Conservation (phyloP, 2,113 vertebrate genomes). For the Dromiciops gliroides region DNA sequence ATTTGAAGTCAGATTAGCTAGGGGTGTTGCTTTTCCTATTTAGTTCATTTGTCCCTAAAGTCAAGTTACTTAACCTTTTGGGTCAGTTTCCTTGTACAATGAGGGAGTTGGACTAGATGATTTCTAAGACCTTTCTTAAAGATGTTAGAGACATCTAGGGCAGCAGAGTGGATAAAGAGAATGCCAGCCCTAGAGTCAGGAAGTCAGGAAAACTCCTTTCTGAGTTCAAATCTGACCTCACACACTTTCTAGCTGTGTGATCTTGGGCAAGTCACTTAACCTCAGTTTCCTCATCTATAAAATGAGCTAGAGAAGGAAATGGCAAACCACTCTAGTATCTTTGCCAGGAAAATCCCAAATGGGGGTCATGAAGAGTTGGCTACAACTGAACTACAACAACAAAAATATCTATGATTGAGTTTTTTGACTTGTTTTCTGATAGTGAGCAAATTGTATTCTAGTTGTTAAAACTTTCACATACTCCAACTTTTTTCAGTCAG, state of each 20-base stretch:
- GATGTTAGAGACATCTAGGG: background rate
- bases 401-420: too few relatives aligned
- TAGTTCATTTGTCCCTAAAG: background rate
- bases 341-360: background rate
- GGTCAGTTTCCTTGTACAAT: background rate
- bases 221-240: background rate
- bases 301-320: background rate
- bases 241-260: background rate
- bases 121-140: background rate
- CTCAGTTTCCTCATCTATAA: background rate
- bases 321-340: background rate
- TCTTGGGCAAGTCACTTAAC: background rate
- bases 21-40: too few relatives aligned
- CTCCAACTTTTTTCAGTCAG: too few relatives aligned
- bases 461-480: too few relatives aligned
- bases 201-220: background rate
- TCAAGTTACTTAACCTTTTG: too few relatives aligned
- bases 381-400: too few relatives aligned
- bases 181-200: too few relatives aligned
- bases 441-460: too few relatives aligned
- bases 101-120: background rate
- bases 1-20: background rate
- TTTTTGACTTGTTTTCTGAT: too few relatives aligned
- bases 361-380: too few relatives aligned
- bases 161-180: background rate